Base-by-base conservation (phyloP, 2,113 vertebrate species). In the Malurus cyaneus region DNA sequence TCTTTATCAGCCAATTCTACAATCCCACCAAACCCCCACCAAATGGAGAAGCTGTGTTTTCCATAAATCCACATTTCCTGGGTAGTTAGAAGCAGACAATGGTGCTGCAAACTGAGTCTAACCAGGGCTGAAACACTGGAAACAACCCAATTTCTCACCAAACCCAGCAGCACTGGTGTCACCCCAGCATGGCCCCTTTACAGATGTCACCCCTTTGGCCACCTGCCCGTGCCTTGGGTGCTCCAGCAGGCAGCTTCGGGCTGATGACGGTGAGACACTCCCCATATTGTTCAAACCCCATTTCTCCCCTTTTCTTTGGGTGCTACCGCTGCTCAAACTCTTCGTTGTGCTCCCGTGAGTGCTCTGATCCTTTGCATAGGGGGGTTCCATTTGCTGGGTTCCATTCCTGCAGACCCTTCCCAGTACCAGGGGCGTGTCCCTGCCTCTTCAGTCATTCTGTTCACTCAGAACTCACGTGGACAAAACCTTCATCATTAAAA, bases 111-210 rank as follows among this genome's bases (percentile, higher is more conserved):
- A 0, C 29, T 9, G 3, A 47, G 18, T 2, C 39, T 62, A 32
- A 56, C n/a, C 65, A 4, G 42, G 64, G 6, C 46, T 70, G 49
- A 8, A 54, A 32, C 8, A 18, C 47, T 29, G 52, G 57, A 14
- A 66, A 19, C 0, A 2, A 7, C 18, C 18, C 41, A 1, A 2
- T 20, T 28, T 23, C 11, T 47, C 50, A 12, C n/a, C 76, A 31
- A 29, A 14, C 4, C 31, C 62, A 29, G n/a, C 64, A n/a, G 28
- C 44, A 12, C 0, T 0, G 8, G 44, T 34, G 36, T 21, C 42
- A 23, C 12, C 39, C 15, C 20, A 46, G 62, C 57, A 23, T 0
- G 2, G 36, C 31, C 47, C 8, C 86, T 46, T 5, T 0, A 14
- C 71, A 77, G 19, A 2, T 1, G 2, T 12, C 67, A 12, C 25